A percentile compares a stretch with the other conserved stretches of the same genome.
These are phyloP conservation scores for Cyrtonyx montezumae DNA, from an alignment of 2,113 vertebrate genomes.

Conservation along the genomic window DNA sequence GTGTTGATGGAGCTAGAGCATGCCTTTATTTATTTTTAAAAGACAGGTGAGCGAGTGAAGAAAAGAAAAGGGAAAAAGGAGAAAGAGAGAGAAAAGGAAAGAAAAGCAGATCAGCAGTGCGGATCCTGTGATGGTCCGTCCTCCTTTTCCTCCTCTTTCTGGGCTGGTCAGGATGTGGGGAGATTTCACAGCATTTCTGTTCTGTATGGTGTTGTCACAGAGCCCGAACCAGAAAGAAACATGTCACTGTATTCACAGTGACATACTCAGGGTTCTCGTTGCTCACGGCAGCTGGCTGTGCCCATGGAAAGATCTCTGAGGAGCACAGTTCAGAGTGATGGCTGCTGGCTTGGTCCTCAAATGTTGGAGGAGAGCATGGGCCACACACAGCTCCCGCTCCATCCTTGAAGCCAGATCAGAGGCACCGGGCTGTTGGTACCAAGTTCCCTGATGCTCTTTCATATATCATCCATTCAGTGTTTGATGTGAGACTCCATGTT, in stretches of 20 bases:
- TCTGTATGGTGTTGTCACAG: too few species aligned
- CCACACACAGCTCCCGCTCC: not conserved
- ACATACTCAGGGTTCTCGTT: not conserved
- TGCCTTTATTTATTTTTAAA: too few species aligned
- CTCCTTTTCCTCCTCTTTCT: too few species aligned
- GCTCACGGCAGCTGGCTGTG: not conserved
- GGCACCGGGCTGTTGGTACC: not conserved
- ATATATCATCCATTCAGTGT: not conserved
- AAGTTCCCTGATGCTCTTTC: not conserved
- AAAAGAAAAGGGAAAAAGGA: too few species aligned
- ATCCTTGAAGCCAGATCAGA: not conserved
- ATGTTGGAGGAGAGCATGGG: rapidly evolving
- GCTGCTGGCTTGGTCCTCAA: not conserved
- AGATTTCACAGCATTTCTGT: too few species aligned
- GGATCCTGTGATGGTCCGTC: too few species aligned
- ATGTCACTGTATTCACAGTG: not conserved
- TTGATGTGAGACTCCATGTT: not conserved
- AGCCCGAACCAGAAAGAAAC: not conserved
- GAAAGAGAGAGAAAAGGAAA: too few species aligned
- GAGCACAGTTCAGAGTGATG: rapidly evolving
- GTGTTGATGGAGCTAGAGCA: too few species aligned
- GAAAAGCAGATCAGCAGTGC: too few species aligned
- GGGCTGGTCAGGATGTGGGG: too few species aligned
- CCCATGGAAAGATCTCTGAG: not conserved
- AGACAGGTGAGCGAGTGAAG: too few species aligned